Evolutionary conservation across 2,797 vertebrate species (phyloP), one percentile per base, ranked within the genome.

Genomic region (Semaprochilodus insignis): DNA sequence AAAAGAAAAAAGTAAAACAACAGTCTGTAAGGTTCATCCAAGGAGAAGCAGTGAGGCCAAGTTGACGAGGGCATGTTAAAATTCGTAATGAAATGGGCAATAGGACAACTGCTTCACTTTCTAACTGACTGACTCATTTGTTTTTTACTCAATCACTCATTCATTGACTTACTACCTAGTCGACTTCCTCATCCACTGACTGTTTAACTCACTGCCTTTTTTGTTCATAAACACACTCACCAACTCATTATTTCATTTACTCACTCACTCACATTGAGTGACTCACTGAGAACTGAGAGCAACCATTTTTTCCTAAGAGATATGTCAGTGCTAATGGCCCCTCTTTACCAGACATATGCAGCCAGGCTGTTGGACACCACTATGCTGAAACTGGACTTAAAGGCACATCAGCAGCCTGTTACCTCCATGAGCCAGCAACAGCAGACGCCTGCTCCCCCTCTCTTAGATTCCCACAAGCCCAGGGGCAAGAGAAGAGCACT

Each of bases 241-340:
- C 11, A 62, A 62, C 21, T 65, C 23, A 65, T 4, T 34, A 1
- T 1, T 13, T 65, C 62, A 65, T 23, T 7, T 1, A 59, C 21
- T 1, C n/a, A 59, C 10, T 59, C 2, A 52, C 10, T 52, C 60
- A 62, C 60, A 62, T 6, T 40, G 40, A 8, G 5, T 40, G 40
- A 8, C 40, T 40, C 40, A 40, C 40, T 40, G 40, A 52, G 51
- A 15, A 40, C 40, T 40, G 40, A 52, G 51, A 15, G 51, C 10
- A 6, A 94, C 93, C 88, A 52, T 76, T 91, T 92, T 76, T 89
- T 83, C 89, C 87, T 79, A 83, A 83, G 83, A 90, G 86, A 85
- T 91, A 83, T 69, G 74, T 74, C 25, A 62, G 48, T 87, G 77
- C 85, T 91, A 92, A 91, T 90, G 85, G 92, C 59, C 88, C 72